Evolutionary conservation across 2,888 invertebrate species (phyloP).

Genomic region (Cepaea hortensis): DNA sequence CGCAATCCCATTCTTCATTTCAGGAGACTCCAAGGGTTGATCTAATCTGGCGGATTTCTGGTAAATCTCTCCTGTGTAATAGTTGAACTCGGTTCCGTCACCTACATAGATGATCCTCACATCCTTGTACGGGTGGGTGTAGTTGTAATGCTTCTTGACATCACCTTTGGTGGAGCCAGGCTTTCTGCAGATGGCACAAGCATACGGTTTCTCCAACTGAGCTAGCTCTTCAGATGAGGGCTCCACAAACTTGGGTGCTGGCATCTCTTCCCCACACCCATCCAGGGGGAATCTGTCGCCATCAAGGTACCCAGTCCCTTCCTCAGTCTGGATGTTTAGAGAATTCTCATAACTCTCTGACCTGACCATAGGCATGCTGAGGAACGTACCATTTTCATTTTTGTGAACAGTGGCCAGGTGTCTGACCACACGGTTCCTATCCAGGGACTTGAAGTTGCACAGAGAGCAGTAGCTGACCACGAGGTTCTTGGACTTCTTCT

Average conservation of each 20-base stretch:
- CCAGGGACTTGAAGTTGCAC: conserved; percentile 41
- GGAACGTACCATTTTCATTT: conserved; percentile 40
- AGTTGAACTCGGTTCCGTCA: conserved; percentile 59
- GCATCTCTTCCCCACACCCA: background rate
- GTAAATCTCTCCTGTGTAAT: conserved; percentile 50
- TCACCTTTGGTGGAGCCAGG: conserved; percentile 64
- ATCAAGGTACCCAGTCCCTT: background rate
- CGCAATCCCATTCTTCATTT: background rate
- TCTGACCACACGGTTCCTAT: conserved; percentile 29
- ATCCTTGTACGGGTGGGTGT: conserved; percentile 67
- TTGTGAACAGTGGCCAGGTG: conserved; percentile 38
- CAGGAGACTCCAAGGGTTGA: conserved; percentile 3
- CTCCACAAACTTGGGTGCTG: conserved; percentile 27
- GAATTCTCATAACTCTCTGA: background rate
- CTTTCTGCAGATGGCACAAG: conserved; percentile 70
- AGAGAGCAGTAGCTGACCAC: conserved; percentile 40
- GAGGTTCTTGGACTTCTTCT: conserved; percentile 36
- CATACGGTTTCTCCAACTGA: conserved; percentile 60
- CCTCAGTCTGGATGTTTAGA: background rate
- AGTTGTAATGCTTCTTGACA: conserved; percentile 70
- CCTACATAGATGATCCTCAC: conserved; percentile 64
- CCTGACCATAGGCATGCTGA: conserved; percentile 12
- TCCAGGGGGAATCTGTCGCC: background rate
- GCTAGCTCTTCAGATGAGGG: conserved; percentile 43
- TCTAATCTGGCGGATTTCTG: conserved; percentile 3